Conservation (phyloP, 1,140 invertebrate genomes). For the Drosophila repletoides region DNA sequence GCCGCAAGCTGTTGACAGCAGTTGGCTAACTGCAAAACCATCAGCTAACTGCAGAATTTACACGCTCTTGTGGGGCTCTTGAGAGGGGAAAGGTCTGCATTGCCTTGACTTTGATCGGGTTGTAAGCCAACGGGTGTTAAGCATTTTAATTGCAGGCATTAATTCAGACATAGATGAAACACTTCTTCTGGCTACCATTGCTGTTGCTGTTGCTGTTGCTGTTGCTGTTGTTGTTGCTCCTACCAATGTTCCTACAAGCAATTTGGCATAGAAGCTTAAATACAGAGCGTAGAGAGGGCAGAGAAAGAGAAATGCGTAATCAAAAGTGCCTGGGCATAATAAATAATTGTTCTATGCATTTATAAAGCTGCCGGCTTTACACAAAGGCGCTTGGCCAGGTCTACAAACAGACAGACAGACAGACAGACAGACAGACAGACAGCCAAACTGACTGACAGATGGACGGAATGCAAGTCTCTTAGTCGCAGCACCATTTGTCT, state of each 20-base stretch:
- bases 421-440: not conserved
- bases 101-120: constrained; percentile 39
- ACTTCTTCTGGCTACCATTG: not conserved
- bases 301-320: constrained; percentile 23
- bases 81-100: not conserved
- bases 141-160: constrained; percentile 71
- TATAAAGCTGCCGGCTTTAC: constrained; percentile 20
- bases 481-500: constrained; percentile 26
- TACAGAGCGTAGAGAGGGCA: not conserved
- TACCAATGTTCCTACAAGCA: constrained; percentile 21
- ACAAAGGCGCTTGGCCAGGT: constrained; percentile 5
- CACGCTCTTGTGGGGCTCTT: too few species aligned
- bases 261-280: not conserved
- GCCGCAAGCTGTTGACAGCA: constrained; percentile 65
- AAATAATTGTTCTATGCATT: constrained; percentile 53
- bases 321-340: constrained; percentile 51
- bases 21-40: constrained; percentile 32
- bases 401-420: not conserved
- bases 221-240: constrained; percentile 21
- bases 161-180: constrained; percentile 47
- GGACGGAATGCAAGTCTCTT: constrained; percentile 3
- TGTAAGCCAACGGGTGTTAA: constrained; percentile 51
- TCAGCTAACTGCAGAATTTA: constrained; percentile 6
- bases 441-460: not conserved
- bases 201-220: not conserved